Evolutionary conservation across 2,888 invertebrate species (phyloP), one percentile per base, ranked within the genome.

Genomic region (Athripsodes cinereus): DNA sequence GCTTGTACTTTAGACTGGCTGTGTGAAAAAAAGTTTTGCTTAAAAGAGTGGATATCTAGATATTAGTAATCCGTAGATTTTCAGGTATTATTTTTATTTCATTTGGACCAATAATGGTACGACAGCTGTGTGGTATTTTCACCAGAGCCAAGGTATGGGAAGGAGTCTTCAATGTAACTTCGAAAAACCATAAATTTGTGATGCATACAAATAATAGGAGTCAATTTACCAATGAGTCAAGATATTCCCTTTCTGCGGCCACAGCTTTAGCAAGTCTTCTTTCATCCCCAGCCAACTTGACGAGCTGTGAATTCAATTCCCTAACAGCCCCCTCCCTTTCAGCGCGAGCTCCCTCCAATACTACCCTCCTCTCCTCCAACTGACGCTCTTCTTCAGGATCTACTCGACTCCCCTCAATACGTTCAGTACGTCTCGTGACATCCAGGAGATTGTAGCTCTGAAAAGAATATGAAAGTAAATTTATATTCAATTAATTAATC

Each of bases 221-320:
- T 31, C 11, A 31, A n/a, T 11, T 31, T 31, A 40, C 40, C 40
- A 40, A 40, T 8, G 5, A 8, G 13, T 3, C 16, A 3, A 40
- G 13, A 40, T 40, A 40, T 13, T 40, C 40, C 13, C 13, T 40
- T 5, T 40, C 8, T 3, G 16, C 40, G 3, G 40, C 40, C 13
- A 40, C n/a, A 40, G 16, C 13, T 13, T 13, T 40, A 5, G 13
- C 2, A 40, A 40, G 40, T 40, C 40, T 40, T 16, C 40, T 3
- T 21, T 54, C 51, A 40, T 84, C 81, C 46, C 81, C 79, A 65
- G 83, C 80, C n/a, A 84, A 70, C 62, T 74, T 74, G 11, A 71
- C 69, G 21, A 82, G 75, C 68, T 84, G 82, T 1, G 66, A 66
- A 59, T 81, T 78, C 8, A 83, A 68, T 21, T 72, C 65, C 57